Base-by-base conservation (phyloP, 1,140 invertebrate genomes). In the Tyrophagus putrescentiae region DNA sequence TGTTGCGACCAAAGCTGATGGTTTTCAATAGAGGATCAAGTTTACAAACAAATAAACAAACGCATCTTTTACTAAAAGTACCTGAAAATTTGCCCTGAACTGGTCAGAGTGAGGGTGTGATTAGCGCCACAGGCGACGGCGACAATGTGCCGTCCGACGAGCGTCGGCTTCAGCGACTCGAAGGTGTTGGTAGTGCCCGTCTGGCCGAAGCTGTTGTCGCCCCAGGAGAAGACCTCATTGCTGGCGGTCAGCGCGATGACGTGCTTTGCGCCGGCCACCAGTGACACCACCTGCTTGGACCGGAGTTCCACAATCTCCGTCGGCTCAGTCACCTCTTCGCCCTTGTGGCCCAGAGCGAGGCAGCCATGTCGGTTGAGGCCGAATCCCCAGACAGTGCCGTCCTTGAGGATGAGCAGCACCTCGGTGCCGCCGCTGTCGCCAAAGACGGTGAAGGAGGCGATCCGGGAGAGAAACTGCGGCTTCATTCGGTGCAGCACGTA, bases 1-100 rank as follows among this genome's bases (percentile, higher is more conserved):
- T 81, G 67, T 83, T 82, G 69, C 81, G 79, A 48, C 80, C 81
- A 80, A 80, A 82, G 25, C n/a, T n/a, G n/a, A n/a, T n/a, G n/a
- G n/a, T n/a, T n/a, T n/a, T n/a, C n/a, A n/a, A n/a, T n/a, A n/a
- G n/a, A n/a, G n/a, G n/a, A n/a, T n/a, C n/a, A n/a, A n/a, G n/a
- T n/a, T n/a, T n/a, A n/a, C n/a, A n/a, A n/a, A n/a, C n/a, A n/a
- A n/a, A n/a, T n/a, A n/a, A n/a, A n/a, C n/a, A n/a, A n/a, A n/a
- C n/a, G n/a, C n/a, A n/a, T n/a, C n/a, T n/a, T n/a, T n/a, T n/a
- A n/a, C n/a, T n/a, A n/a, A n/a, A n/a, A n/a, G n/a, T n/a, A n/a
- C n/a, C 79, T 77, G 69, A 73, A 81, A 25, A 82, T 75, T 31
- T 59, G 34, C 32, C 57, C 57, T 5, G 57, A 21, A 16, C 33